Conservation (phyloP, 2,888 invertebrate species). For the Rhamphomyia laevipes region DNA sequence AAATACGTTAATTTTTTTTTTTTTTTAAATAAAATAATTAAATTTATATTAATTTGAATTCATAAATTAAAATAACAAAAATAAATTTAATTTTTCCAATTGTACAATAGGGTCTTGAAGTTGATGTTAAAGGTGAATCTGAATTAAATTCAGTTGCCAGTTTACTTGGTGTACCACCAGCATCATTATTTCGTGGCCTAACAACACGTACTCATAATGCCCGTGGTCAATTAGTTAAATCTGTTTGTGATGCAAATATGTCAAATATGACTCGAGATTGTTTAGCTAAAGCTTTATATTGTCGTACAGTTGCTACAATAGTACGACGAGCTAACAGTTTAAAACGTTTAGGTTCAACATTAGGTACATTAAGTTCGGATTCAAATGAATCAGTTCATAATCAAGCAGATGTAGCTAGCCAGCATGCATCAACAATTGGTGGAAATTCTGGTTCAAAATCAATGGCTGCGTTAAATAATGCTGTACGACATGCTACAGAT, state of each 20-base stretch:
- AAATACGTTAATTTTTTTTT: constrained; percentile 8
- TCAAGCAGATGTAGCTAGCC: constrained; percentile 72
- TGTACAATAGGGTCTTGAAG: constrained; percentile 46
- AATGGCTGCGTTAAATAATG: constrained; percentile 85
- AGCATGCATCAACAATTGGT: constrained; percentile 73
- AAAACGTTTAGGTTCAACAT: constrained; percentile 67
- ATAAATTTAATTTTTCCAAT: neutral
- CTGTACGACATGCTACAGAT: constrained; percentile 84
- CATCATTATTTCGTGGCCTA: constrained; percentile 53
- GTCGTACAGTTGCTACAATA: constrained; percentile 87
- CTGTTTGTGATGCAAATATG: constrained; percentile 72
- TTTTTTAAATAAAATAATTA: neutral
- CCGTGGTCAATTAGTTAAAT: constrained; percentile 65
- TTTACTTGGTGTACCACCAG: constrained; percentile 50
- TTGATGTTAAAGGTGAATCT: constrained; percentile 67
- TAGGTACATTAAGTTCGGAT: constrained; percentile 79
- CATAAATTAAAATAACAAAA: neutral
- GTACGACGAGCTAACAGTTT: constrained; percentile 86
- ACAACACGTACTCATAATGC: constrained; percentile 72
- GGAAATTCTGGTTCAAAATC: constrained; percentile 73
- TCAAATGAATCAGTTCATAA: constrained; percentile 86
- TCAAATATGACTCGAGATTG: constrained; percentile 82
- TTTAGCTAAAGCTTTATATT: constrained; percentile 83
- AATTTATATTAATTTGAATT: neutral
- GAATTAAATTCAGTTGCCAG: constrained; percentile 80